Base-by-base conservation (phyloP, 2,888 invertebrate species). In the Tolmerus cingulatus region DNA sequence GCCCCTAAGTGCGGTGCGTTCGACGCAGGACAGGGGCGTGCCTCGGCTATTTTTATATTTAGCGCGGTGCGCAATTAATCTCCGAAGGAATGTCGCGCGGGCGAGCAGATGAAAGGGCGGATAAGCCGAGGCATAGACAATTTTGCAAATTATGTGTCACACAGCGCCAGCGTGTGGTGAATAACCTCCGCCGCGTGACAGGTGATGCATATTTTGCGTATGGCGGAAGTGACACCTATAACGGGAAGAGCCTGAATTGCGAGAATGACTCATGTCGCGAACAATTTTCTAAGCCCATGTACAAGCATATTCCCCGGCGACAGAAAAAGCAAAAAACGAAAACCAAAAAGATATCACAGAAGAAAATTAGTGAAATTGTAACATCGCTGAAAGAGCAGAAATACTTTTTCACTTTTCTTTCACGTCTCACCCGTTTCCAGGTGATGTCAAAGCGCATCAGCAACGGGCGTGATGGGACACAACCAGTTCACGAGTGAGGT, bases 151-250 rank as follows among this genome's bases (percentile, higher is more conserved):
- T 55, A 55, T 66, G 66, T 66, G 66, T 66, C 66, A 66, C 66
- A 66, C 55, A 55, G 23, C 66, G 66, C 66, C 66, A 66, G 12
- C 66, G 23, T 66, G 76, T 78, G 78, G 78, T 78, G 78, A 78
- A 78, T 78, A 78, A 78, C 78, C 78, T 78, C 37, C 19, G 78
- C 43, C 19, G 43, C 66, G 23, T 78, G 78, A 78, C 78, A 78
- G 78, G 40, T 78, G 76, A 76, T 76, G 76, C 76, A 76, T 76
- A 76, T 40, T 76, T 76, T 19, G 76, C 40, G 43, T 40, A 78
- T 78, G 37, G 43, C 78, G 78, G 78, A 78, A 78, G 40, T 78
- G 78, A 78, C 78, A 43, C 43, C 37, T 23, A 78, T 78, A 43
- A 78, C 43, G 78, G 43, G 12, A 66, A 66, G 12, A 12, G 27